Base-by-base conservation (phyloP, 2,113 vertebrate species). In the Eubucco bourcierii region DNA sequence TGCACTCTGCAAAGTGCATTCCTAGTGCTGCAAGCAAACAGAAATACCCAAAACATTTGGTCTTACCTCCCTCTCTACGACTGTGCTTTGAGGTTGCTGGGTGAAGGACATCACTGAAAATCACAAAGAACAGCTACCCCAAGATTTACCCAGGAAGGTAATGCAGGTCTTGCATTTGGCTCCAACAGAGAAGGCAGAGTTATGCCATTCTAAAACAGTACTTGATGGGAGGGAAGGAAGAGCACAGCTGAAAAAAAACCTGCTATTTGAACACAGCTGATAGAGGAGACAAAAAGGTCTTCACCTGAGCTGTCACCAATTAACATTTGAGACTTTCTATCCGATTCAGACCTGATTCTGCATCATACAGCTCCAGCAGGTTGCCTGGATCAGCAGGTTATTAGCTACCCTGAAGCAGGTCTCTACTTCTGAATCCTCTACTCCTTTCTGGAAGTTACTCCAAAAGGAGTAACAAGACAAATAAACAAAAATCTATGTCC, bases 191-290 rank as follows among this genome's bases (percentile, higher is more conserved):
- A 80, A 17, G 12, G 6, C 9, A 64, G n/a, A 25, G 5, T 41
- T 41, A 41, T 41, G 41, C 34, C 52, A 63, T 64, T 44, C 79
- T 52, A 52, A 68, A 82, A 18, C 21, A 16, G 9, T 25, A 52
- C 75, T 65, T 31, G 53, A 68, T 58, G 5, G 1, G 1, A 2
- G 0, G 1, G 4, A 25, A 52, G 25, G 13, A 17, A 83, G 23
- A 73, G 3, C 6, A 76, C 5, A 80, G 11, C 10, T 55, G 10
- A 58, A 24, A 15, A 15, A 24, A 72, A 68, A 68, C 15, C 25
- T 73, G 47, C 17, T 41, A 4, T 9, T 63, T 75, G 4, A 75
- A 27, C 21, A 44, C 9, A 78, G 12, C 17, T 72, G 25, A 44
- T 3, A 60, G 17, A 31, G 33, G n/a, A 66, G 27, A 53, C 21